phyloP scores from a whole-genome alignment of 2,888 invertebrate genomes.

The Eristalinus aeneus region DNA sequence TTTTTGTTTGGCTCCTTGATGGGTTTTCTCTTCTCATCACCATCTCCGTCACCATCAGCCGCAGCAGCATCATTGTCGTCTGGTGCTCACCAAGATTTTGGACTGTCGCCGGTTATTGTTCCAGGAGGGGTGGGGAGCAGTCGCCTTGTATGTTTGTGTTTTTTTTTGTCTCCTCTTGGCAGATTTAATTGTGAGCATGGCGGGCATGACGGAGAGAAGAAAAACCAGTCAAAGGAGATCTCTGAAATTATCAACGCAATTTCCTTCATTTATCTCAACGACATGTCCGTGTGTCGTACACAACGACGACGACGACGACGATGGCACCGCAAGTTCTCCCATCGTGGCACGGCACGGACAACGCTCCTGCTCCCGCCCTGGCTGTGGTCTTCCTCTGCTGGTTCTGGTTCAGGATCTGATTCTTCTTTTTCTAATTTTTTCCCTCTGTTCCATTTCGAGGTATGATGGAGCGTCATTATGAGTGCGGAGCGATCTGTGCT shows the following conservation, averaged over 20 bases:
- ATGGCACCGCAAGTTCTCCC: conserved; percentile 20
- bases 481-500: conserved; percentile 21
- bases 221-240: conserved; percentile 46
- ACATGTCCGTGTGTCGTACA: conserved; percentile 55
- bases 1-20: conserved; percentile 56
- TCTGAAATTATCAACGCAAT: conserved; percentile 67
- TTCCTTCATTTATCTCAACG: conserved; percentile 65
- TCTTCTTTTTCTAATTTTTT: conserved; percentile 13
- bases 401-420: conserved; percentile 7
- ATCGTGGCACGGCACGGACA: conserved; percentile 17
- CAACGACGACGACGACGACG: conserved; percentile 3
- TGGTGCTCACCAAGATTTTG: neutral
- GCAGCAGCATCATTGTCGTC: conserved; percentile 2
- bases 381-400: neutral
- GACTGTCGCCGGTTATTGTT: neutral
- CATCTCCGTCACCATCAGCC: conserved; percentile 8
- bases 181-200: conserved; percentile 53
- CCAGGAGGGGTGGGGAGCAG: neutral
- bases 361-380: neutral
- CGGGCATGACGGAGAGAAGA: neutral
- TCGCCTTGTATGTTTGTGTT: neutral
- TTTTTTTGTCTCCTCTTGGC: conserved; percentile 21
- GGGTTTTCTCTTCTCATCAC: conserved; percentile 25
- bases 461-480: conserved; percentile 63
- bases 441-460: conserved; percentile 30